These are phyloP conservation scores for Ephialtes manifestator DNA, from an alignment of 2,888 invertebrate species.

Conservation along the genomic window DNA sequence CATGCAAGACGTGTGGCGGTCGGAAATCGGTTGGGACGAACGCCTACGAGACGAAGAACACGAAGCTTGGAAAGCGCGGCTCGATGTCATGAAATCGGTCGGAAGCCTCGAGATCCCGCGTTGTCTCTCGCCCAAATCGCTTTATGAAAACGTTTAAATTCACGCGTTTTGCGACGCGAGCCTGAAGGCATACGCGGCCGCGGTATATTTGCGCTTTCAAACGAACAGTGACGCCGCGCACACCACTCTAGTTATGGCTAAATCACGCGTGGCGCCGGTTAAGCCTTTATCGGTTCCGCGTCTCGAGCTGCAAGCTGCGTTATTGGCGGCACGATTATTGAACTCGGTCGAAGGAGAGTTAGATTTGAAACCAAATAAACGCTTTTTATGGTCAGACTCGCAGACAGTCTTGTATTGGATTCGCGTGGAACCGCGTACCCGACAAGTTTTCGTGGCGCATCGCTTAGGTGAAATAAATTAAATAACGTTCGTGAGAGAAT, in stretches of 20 bases:
- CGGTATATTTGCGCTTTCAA: not conserved
- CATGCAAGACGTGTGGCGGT: not conserved
- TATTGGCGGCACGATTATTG: too few relatives aligned
- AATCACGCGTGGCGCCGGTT: not conserved
- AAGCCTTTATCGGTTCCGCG: not conserved
- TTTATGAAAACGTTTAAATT: not conserved
- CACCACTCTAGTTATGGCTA: not conserved
- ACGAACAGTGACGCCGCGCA: not conserved
- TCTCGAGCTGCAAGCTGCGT: not conserved
- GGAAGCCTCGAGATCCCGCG: not conserved
- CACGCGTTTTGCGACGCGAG: not conserved
- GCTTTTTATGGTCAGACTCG: not conserved
- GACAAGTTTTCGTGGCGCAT: slow-evolving; percentile 44
- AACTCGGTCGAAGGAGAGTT: not conserved
- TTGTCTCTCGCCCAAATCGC: not conserved
- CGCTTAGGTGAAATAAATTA: slow-evolving; percentile 66
- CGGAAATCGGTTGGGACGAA: not conserved
- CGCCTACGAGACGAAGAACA: not conserved
- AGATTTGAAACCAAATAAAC: not conserved
- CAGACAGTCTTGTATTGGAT: not conserved
- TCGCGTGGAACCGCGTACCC: too few relatives aligned
- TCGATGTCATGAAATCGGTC: not conserved
- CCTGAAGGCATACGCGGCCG: not conserved
- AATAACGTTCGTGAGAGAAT: slow-evolving; percentile 32
- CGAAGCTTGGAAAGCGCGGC: not conserved